Base-by-base conservation (phyloP, 2,797 vertebrate genomes). In the Vireo griseus region DNA sequence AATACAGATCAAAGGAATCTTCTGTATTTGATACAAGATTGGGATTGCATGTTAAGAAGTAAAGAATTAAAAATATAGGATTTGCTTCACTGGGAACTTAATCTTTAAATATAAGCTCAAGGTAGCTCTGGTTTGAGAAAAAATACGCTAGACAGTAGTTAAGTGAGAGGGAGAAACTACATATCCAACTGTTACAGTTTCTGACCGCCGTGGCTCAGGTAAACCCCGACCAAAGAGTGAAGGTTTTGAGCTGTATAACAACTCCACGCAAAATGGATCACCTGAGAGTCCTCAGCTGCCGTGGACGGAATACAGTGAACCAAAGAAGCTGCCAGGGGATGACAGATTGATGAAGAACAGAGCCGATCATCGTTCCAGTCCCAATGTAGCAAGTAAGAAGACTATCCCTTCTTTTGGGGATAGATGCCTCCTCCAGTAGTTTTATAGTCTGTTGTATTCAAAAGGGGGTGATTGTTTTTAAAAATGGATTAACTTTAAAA, bases 141-240 rank as follows among this genome's bases (percentile, higher is more conserved):
- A 62, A 25, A 24, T 13, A 3, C 4, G 2, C 37, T 65, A 88
- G 86, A 6, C 11, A 50, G n/a, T 39, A 77, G 90, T 71, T 95
- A 83, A 86, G 86, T n/a, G 62, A 83, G 81, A 89, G 71, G 68
- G 90, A 87, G 93, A 66, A 81, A 71, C 71, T 86, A 18, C 84
- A 51, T 63, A 21, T 73, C 25, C 95, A 74, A 87, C 75, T 94
- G 25, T 94, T 97, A 92, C 88, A 99, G 99, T 99, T 17, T 98
- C 98, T 86, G 99, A 99, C 96, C 97, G 98, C 47, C 98, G 98
- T 42, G 99, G 98, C 92, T 98, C 99, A 96, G 99, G 99, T 79
- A 99, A 99, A 95, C 95, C 98, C 82, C 98, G 99, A 96, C 99
- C 99, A 94, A 99, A 99, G 98, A 99, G 99, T 50, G 99, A 99